These are phyloP conservation scores for Sprattus sprattus DNA, from an alignment of 2,113 vertebrate species.

Conservation along the genomic window DNA sequence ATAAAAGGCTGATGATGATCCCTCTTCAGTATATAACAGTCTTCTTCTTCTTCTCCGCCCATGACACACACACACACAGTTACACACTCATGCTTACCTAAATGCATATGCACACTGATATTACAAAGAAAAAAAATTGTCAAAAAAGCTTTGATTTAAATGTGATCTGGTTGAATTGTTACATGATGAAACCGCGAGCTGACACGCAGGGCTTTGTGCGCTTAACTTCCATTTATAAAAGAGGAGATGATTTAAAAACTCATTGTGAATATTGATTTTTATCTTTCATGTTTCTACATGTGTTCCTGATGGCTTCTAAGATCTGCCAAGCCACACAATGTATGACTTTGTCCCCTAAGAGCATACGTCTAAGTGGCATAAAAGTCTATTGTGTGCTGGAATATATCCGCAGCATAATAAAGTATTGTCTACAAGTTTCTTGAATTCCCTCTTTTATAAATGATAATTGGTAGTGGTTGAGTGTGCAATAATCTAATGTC, in stretches of 20 bases:
- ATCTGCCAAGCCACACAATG: slow-evolving; percentile 20
- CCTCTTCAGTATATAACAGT: not conserved
- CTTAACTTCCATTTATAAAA: slow-evolving; percentile 15
- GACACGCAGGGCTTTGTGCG: not conserved
- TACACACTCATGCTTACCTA: not conserved
- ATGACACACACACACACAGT: not conserved
- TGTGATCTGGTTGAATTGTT: not conserved
- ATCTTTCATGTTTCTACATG: not conserved
- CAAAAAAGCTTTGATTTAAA: not conserved
- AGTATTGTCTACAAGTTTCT: not conserved
- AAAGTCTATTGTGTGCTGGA: slow-evolving; percentile 15
- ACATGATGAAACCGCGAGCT: not conserved
- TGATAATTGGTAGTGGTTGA: slow-evolving; percentile 41
- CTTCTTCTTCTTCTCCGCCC: not conserved
- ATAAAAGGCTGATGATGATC: not conserved
- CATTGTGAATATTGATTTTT: slow-evolving; percentile 16
- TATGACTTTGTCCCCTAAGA: slow-evolving; percentile 14
- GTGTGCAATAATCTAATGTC: slow-evolving; percentile 31
- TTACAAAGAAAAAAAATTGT: too few relatives aligned
- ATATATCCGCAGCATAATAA: not conserved
- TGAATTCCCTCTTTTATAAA: slow-evolving; percentile 32
- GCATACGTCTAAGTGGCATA: slow-evolving; percentile 15
- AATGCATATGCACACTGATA: not conserved
- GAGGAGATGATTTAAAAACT: not conserved
- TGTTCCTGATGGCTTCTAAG: slow-evolving; percentile 29